Evolutionary conservation across 1,140 invertebrate species (phyloP), one percentile per base, ranked within the genome.

Genomic region (Heliconius hermathena): DNA sequence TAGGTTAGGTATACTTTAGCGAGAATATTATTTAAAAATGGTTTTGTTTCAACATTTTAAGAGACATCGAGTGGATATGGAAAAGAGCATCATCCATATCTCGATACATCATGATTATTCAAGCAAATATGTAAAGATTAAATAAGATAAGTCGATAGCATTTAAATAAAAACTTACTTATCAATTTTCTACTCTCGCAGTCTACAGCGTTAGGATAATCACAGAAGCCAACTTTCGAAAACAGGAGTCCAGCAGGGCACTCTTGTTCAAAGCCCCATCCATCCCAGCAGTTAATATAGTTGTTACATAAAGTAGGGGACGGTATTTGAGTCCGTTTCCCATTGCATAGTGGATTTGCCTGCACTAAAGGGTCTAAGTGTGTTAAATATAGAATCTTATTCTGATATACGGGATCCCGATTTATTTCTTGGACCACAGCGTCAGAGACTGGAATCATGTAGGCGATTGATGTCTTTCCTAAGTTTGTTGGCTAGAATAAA

Each of bases 241-340:
- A 97, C 0, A 96, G 86, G 0, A 97, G 85, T 13, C 95, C 96
- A 18, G 89, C 87, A 0, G 96, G 96, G 83, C 97, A 97, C 16
- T 95, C 93, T 85, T 97, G 96, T 81, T 97, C 96, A 8, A 96
- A 91, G 0, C 95, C 96, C 60, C 95, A 94, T 1, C 96, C 96
- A 82, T 97, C 96, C 97, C 96, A 97, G 81, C 97, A 97, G 85
- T 97, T 97, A 0, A 97, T 81, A 86, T 96, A 97, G 84, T 95
- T 96, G 33, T 95, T 95, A 85, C 97, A 97, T 13, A 94, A 94
- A 13, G 93, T 95, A 1, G 94, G 91, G 36, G 95, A 96, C 0
- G 96, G 95, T 79, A 96, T 96, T 85, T 96, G 96, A 33, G 96
- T 95, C 60, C 96, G 82, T 70, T 83, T 87, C 2, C 89, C 93